Evolutionary conservation across 2,888 invertebrate genomes (phyloP).

Genomic region (Daptonema setosum): DNA sequence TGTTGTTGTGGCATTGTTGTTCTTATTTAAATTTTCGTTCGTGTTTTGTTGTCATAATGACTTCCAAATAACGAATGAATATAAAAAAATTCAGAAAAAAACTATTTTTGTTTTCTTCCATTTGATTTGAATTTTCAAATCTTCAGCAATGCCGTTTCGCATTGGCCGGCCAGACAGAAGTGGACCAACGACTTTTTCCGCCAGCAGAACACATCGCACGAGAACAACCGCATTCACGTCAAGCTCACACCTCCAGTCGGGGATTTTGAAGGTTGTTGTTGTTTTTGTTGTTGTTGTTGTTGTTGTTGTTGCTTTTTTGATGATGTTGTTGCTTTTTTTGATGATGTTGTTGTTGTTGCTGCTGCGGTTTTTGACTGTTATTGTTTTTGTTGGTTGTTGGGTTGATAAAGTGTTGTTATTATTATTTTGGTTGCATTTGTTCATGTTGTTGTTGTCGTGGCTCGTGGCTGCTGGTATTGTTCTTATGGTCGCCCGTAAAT

Average conservation of each 20-base stretch:
- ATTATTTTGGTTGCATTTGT: background rate
- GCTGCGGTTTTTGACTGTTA: too few relatives aligned
- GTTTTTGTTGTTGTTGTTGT: background rate
- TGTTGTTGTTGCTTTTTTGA: background rate
- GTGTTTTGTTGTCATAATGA: too few relatives aligned
- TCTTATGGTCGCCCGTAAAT: too few relatives aligned
- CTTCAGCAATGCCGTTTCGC: slow-evolving; percentile 14
- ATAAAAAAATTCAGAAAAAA: too few relatives aligned
- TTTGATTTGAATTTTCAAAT: too few relatives aligned
- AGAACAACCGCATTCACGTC: background rate
- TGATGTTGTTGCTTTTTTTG: background rate
- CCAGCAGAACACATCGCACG: slow-evolving; percentile 21
- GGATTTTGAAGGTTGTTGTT: background rate
- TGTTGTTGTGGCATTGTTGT: too few relatives aligned
- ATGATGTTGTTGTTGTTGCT: background rate
- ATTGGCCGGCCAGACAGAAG: slow-evolving; percentile 23
- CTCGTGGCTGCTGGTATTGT: background rate
- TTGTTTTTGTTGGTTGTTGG: background rate
- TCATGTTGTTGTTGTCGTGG: background rate
- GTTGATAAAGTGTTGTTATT: background rate
- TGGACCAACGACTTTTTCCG: slow-evolving; percentile 24
- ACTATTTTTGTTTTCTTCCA: too few relatives aligned
- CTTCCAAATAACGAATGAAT: too few relatives aligned
- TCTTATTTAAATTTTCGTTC: too few relatives aligned
- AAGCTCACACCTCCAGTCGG: slow-evolving; percentile 2